A percentile compares a stretch with the other conserved stretches of the same genome.
These are phyloP conservation scores for Zosterops lateralis DNA, from an alignment of 2,113 vertebrate genomes.

Conservation along the genomic window DNA sequence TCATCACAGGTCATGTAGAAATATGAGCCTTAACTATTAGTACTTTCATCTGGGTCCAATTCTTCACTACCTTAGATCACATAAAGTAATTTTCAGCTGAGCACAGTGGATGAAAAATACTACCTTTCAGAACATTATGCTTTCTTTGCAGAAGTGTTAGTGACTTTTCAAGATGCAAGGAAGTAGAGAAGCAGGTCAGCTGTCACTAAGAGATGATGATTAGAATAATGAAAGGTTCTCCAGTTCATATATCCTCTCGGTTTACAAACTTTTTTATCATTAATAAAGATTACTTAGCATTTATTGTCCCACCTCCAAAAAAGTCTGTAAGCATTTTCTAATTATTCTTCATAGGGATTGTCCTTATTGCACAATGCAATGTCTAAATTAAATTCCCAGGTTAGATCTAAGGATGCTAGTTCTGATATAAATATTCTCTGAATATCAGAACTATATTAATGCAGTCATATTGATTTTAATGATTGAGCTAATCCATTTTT, in stretches of 20 bases:
- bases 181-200: background rate
- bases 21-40: constrained; percentile 14
- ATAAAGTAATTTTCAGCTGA: constrained; percentile 23
- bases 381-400: background rate
- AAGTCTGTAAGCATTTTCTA: background rate
- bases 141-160: constrained; percentile 28
- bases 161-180: background rate
- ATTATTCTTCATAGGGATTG: background rate
- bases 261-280: background rate
- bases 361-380: background rate
- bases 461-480: background rate
- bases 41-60: constrained; percentile 30
- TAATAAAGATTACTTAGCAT: background rate
- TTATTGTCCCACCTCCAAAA: background rate
- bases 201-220: background rate
- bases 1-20: constrained; percentile 8
- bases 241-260: background rate
- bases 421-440: background rate
- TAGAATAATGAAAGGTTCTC: background rate
- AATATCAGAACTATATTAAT: background rate
- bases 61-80: constrained; percentile 3
- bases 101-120: background rate
- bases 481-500: background rate
- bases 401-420: background rate
- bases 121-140: background rate